These are phyloP conservation scores for Lepidostoma basale DNA, from an alignment of 1,140 invertebrate genomes.

Conservation along the genomic window DNA sequence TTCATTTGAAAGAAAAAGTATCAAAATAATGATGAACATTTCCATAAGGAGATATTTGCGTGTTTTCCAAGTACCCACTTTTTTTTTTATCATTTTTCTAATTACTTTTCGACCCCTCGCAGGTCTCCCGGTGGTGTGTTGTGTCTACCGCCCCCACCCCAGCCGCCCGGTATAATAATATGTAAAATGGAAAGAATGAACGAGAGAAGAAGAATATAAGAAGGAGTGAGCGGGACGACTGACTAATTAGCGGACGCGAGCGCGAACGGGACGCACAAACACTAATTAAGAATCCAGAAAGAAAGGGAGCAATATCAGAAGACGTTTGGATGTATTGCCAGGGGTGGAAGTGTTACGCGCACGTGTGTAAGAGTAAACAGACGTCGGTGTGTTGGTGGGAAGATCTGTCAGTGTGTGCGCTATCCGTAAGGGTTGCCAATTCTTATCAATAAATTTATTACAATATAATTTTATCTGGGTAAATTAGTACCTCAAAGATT, in stretches of 20 bases:
- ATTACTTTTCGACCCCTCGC: conserved; percentile 21
- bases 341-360: conserved; percentile 21
- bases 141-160: conserved; percentile 34
- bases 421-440: conserved; percentile 16
- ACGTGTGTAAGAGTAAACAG: conserved; percentile 19
- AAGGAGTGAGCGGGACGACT: conserved; percentile 36
- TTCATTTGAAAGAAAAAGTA: not conserved
- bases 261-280: conserved; percentile 37
- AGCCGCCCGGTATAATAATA: conserved; percentile 40
- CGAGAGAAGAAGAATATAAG: conserved; percentile 43
- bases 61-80: no score
- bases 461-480: no score
- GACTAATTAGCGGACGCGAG: conserved; percentile 39
- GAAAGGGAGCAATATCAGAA: conserved; percentile 44
- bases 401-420: conserved; percentile 2
- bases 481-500: no score
- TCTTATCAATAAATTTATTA: no score
- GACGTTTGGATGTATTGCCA: conserved; percentile 32
- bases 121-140: conserved; percentile 38
- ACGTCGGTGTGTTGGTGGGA: conserved; percentile 2
- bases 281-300: conserved; percentile 47
- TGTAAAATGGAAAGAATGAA: conserved; percentile 47
- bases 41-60: not conserved
- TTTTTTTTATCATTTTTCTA: not conserved
- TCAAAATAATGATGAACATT: not conserved